Percentiles rank a stretch among this genome's conserved stretches.
Conservation (phyloP, 1,140 invertebrate genomes). For the Ooceraea biroi region DNA sequence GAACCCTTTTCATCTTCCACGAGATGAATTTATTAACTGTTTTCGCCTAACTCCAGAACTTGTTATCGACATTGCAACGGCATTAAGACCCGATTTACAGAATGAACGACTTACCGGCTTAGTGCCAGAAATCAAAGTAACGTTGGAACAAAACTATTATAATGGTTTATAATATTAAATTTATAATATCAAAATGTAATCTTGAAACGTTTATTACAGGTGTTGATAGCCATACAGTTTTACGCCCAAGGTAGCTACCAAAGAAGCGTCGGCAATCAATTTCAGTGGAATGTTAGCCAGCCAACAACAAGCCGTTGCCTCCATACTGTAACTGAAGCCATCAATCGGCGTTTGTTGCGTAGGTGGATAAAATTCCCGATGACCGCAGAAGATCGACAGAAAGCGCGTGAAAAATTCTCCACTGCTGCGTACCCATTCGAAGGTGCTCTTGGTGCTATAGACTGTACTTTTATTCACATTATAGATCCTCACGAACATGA, state of each 20-base stretch:
- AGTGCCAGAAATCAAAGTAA: not conserved
- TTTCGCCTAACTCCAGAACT: slow-evolving; percentile 21
- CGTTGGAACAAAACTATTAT: not conserved
- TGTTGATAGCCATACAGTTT: slow-evolving; percentile 17
- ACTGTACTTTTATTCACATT: slow-evolving; percentile 21
- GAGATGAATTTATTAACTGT: not conserved
- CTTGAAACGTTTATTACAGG: not conserved
- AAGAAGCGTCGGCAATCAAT: slow-evolving; percentile 9
- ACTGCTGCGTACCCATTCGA: not conserved
- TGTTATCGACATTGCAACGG: not conserved
- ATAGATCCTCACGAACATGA: not conserved
- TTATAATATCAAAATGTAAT: slow-evolving; percentile 9
- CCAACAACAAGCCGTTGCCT: slow-evolving; percentile 1
- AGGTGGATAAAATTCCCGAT: slow-evolving; percentile 24
- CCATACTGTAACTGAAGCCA: slow-evolving; percentile 3
- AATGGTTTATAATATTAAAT: not conserved
- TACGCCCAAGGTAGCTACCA: slow-evolving; percentile 15
- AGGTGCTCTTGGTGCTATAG: slow-evolving; percentile 1
- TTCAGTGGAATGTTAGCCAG: slow-evolving; percentile 4
- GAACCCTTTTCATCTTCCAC: slow-evolving; percentile 8
- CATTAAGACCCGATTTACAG: not conserved
- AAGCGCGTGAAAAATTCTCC: slow-evolving; percentile 1
- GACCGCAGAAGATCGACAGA: not conserved
- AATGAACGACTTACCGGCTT: not conserved
- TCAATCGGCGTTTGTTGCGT: slow-evolving; percentile 5